phyloP scores from a whole-genome alignment of 2,888 invertebrate genomes.

The Thumatha senex region DNA sequence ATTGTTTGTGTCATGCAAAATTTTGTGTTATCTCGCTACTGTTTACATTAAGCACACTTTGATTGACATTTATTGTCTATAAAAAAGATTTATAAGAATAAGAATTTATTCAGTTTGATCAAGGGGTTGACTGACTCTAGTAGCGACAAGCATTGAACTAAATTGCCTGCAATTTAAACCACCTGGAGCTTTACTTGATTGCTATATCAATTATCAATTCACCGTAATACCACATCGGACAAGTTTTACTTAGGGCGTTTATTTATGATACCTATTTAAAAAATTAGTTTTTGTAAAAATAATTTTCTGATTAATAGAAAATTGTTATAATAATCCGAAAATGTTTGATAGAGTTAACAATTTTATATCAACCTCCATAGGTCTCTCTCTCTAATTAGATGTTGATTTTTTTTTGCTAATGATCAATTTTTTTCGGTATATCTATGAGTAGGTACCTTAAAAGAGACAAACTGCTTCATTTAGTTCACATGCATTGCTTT shows the following conservation, averaged over 20 bases:
- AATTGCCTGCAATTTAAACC: conserved; percentile 1
- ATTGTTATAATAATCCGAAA: too few species aligned
- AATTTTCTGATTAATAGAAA: too few species aligned
- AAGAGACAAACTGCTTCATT: conserved; percentile 28
- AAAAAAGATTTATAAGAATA: conserved; percentile 29
- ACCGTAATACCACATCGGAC: conserved; percentile 1
- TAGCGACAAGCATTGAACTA: conserved; percentile 19
- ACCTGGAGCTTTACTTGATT: neutral
- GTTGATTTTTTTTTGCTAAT: too few species aligned
- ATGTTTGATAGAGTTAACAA: too few species aligned
- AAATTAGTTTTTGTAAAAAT: too few species aligned
- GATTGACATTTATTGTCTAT: conserved; percentile 40
- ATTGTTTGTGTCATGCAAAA: conserved; percentile 51
- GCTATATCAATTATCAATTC: conserved; percentile 1
- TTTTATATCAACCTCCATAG: too few species aligned
- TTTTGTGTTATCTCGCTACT: conserved; percentile 35
- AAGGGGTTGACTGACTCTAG: conserved; percentile 29
- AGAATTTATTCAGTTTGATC: conserved; percentile 18
- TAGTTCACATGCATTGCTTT: conserved; percentile 53
- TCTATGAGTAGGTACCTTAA: conserved; percentile 15
- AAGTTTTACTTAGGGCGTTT: too few species aligned
- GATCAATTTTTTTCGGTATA: too few species aligned
- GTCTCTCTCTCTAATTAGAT: too few species aligned
- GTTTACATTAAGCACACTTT: conserved; percentile 24
- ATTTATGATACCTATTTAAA: too few species aligned